Conservation (phyloP, 2,797 vertebrate species). For the Salarias fasciatus region DNA sequence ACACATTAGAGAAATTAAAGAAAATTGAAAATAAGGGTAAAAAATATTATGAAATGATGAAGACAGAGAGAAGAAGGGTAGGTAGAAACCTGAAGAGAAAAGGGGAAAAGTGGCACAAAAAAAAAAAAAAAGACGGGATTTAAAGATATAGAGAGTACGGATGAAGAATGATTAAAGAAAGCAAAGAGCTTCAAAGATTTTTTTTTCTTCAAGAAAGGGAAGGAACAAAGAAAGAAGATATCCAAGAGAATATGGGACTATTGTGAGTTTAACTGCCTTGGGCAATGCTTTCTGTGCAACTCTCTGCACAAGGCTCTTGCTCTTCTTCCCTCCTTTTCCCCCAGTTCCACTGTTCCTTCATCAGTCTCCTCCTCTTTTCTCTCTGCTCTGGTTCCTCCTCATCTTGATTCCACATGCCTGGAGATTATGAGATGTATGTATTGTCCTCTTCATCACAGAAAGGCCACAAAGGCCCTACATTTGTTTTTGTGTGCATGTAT, state of each 20-base stretch:
- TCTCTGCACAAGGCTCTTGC: constrained; percentile 22
- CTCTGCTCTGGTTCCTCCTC: background rate
- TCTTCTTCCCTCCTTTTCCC: constrained; percentile 18
- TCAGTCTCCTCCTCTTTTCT: background rate
- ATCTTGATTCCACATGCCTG: constrained; percentile 4
- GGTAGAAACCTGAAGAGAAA: background rate
- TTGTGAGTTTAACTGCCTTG: constrained; percentile 16
- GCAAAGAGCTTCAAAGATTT: background rate
- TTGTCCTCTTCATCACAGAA: constrained; percentile 32
- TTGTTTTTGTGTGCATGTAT: constrained; percentile 18
- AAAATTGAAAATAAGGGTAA: background rate
- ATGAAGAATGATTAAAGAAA: background rate
- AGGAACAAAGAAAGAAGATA: constrained; percentile 11
- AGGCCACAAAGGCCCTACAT: constrained; percentile 23
- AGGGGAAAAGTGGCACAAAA: background rate
- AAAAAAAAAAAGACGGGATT: background rate
- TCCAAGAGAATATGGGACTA: constrained; percentile 6
- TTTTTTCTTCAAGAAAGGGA: background rate
- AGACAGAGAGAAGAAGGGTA: background rate
- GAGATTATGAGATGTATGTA: constrained; percentile 36
- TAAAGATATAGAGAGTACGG: background rate
- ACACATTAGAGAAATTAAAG: no score
- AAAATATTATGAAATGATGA: background rate
- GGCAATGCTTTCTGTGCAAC: constrained; percentile 24
- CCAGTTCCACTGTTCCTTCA: constrained; percentile 14